Base-by-base conservation (phyloP, 2,113 vertebrate species). In the Anas platyrhynchos region DNA sequence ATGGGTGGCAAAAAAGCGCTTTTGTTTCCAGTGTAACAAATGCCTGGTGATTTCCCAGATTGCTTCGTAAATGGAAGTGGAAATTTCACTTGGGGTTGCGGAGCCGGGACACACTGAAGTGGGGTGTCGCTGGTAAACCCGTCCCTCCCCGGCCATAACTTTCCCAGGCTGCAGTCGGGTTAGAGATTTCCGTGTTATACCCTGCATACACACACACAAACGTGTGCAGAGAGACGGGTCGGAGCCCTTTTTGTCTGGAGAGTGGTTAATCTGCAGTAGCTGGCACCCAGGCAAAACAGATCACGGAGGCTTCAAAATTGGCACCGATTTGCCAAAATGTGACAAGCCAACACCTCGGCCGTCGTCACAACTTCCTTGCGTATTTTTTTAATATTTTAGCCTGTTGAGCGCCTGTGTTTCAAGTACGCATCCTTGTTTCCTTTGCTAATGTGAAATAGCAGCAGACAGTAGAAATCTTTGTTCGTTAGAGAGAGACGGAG, bases 401-500 rank as follows among this genome's bases (percentile, higher is more conserved):
- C 88, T 76, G 87, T 75, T 38, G 78, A 88, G 87, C 75, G 0
- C 29, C n/a, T 25, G 56, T 16, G 91, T 27, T 71, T 2, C 11
- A 54, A 84, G 89, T 74, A 20, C 12, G 41, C 54, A 5, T 7
- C 86, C 81, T 63, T 59, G 80, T 94, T 95, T 67, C 91, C 86
- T 92, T 91, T 73, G 89, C 83, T 59, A 25, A 69, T 76, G 78
- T 22, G 2, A 65, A 41, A 22, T 4, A 29, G 10, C 55, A n/a
- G 72, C 48, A 61, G 94, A 29, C 81, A 79, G 83, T 2, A 17
- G 75, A 79, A 81, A 93, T 91, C 88, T 89, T 88, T 69, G 84
- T 96, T 96, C 89, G 38, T 96, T 95, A 96, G 94, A 78, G 95
- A 86, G 95, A 94, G 93, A 80, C 32, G 36, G 74, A 93, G 94